phyloP scores from a whole-genome alignment of 1,140 invertebrate genomes.

The Drosophila bifasciata region DNA sequence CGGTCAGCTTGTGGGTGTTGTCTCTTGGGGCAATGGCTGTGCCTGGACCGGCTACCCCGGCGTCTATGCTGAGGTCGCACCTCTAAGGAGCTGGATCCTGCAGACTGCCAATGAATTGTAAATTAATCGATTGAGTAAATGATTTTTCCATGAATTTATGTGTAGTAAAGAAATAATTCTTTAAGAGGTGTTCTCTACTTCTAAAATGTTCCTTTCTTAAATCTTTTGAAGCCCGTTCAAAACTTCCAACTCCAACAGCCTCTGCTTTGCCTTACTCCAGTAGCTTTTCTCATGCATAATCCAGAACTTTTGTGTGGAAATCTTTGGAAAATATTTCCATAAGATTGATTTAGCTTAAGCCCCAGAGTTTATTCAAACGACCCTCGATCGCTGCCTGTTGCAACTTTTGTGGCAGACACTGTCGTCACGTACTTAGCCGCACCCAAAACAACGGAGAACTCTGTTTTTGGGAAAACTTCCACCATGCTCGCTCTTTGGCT shows the following conservation, averaged over 20 bases:
- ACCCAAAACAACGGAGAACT: constrained; percentile 11
- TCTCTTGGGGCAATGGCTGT: constrained; percentile 89
- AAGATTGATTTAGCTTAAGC: constrained; percentile 11
- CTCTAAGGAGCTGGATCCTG: constrained; percentile 83
- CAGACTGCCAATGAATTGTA: constrained; percentile 6
- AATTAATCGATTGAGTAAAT: constrained; percentile 44
- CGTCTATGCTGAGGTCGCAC: constrained; percentile 88
- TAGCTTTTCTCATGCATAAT: too few species aligned
- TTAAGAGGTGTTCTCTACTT: too few species aligned
- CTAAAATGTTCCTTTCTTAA: too few species aligned
- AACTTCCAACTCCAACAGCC: too few species aligned
- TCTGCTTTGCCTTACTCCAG: too few species aligned
- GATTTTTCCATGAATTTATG: not conserved
- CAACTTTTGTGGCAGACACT: constrained; percentile 5
- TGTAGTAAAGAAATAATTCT: too few species aligned
- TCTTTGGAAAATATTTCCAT: not conserved
- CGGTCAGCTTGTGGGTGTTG: constrained; percentile 85
- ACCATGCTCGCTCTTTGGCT: not conserved
- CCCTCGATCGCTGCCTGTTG: not conserved
- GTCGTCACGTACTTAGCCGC: constrained; percentile 30
- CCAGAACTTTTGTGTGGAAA: not conserved
- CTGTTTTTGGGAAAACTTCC: not conserved
- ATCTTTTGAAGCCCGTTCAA: too few species aligned
- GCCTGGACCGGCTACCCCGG: constrained; percentile 87
- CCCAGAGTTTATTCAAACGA: constrained; percentile 1